Evolutionary conservation across 2,113 vertebrate genomes (phyloP), one percentile per base, ranked within the genome.

Genomic region (Panurus biarmicus): DNA sequence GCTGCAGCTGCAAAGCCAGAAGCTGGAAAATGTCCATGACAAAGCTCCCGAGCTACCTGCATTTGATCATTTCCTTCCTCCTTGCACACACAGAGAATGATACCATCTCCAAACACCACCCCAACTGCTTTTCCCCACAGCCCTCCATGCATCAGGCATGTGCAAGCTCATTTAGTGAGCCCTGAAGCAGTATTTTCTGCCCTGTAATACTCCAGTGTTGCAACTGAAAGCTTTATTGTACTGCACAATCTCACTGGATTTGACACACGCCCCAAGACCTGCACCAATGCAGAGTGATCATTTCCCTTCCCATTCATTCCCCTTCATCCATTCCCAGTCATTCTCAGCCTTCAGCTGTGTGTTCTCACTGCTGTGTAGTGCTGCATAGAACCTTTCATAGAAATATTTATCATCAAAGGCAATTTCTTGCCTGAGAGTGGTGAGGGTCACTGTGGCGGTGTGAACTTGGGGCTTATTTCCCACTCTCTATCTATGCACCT

Each of bases 1-100:
- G 54, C 54, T 83, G 50, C 66, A 70, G 35, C 66, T 85, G 31
- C 82, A 70, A 72, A 90, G 62, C 2, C 71, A 77, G 47, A 77
- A 84, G n/a, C 40, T 53, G 47, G 24, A 29, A 74, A 36, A 67
- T 1, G 5, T 26, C 79, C 45, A 18, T 0, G 0, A 3, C 2
- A 84, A 88, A 82, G 4, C 14, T 85, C 67, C 58, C 2, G 12
- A n/a, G 58, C 42, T 69, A 9, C 47, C 69, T 64, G 44, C 13
- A 28, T 44, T 82, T 57, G 20, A 11, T 48, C n/a, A 38, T 45
- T 86, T 88, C 31, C 82, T 28, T 76, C 56, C 54, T 61, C 18
- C 5, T 50, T 20, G 28, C 58, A 50, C 6, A 8, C 28, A 23
- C 7, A 7, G 16, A 6, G 33, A 67, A 35, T 1, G 12, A 31